These are phyloP conservation scores for Hylaeus volcanicus DNA, from an alignment of 1,140 invertebrate genomes.

Conservation along the genomic window DNA sequence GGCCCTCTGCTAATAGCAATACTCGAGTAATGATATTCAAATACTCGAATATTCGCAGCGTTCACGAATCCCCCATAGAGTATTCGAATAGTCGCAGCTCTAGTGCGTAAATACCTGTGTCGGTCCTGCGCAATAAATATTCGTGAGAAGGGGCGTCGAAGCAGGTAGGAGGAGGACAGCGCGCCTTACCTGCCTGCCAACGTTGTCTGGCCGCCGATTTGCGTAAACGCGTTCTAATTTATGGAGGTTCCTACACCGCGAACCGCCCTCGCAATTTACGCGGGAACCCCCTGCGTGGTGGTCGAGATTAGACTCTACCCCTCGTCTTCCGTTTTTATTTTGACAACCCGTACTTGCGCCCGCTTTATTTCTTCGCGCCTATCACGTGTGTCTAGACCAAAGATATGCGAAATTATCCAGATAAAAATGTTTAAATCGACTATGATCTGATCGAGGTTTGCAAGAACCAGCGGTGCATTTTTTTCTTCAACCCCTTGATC, in stretches of 20 bases:
- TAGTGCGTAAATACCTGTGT: conserved; percentile 17
- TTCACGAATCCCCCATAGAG: no score
- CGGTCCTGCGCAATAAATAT: conserved; percentile 51
- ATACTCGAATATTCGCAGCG: no score
- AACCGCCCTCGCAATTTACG: conserved; percentile 57
- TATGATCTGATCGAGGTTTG: no score
- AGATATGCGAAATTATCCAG: no score
- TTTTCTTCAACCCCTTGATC: no score
- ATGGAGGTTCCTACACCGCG: conserved; percentile 46
- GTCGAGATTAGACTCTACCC: conserved; percentile 42
- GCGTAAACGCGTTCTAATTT: conserved; percentile 70
- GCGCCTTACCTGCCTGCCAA: conserved; percentile 52
- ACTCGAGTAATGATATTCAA: no score
- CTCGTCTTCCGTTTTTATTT: conserved; percentile 37
- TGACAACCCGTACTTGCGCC: conserved; percentile 29
- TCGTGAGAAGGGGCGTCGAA: conserved; percentile 5
- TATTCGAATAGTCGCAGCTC: no score
- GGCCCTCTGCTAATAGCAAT: no score
- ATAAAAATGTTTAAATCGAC: no score
- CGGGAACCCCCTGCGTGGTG: conserved; percentile 32
- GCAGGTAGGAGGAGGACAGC: conserved; percentile 8
- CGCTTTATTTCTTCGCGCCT: not conserved
- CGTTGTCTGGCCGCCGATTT: conserved; percentile 61
- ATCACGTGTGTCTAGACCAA: not conserved
- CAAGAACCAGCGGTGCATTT: no score